Evolutionary conservation across 2,113 vertebrate species (phyloP).

Genomic region (Gnathonemus echidnorhynchus): DNA sequence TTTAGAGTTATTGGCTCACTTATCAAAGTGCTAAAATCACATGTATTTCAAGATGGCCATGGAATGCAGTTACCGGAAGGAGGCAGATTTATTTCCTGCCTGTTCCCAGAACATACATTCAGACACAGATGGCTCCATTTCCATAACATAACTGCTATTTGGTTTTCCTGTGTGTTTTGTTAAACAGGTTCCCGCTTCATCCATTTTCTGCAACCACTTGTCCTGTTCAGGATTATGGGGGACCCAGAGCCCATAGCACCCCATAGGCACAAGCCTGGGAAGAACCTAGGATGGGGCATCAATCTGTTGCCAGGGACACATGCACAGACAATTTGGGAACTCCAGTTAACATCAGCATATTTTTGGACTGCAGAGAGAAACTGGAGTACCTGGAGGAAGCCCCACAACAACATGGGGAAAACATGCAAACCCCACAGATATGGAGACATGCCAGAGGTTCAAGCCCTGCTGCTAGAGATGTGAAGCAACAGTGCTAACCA

Average conservation of each 20-base stretch:
- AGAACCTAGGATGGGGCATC: not conserved
- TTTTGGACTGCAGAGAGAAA: too few species aligned
- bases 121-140: not conserved
- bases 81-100: too few species aligned
- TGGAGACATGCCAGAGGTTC: not conserved
- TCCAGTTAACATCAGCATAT: not conserved
- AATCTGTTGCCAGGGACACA: not conserved
- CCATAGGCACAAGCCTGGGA: not conserved
- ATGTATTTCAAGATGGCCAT: too few species aligned
- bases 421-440: not conserved
- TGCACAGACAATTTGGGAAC: not conserved
- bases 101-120: too few species aligned
- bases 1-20: too few species aligned
- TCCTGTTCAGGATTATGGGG: not conserved
- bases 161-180: not conserved
- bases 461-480: not conserved
- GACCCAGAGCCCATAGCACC: not conserved
- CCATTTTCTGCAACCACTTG: not conserved
- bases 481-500: not conserved
- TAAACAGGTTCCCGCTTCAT: not conserved
- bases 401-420: too few species aligned
- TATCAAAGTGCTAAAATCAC: too few species aligned
- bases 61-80: too few species aligned
- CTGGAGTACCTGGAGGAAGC: too few species aligned
- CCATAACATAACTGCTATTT: not conserved